Percentiles rank a stretch among this genome's conserved stretches.
Evolutionary conservation across 2,797 vertebrate genomes (phyloP).

Genomic region (Sparus aurata): DNA sequence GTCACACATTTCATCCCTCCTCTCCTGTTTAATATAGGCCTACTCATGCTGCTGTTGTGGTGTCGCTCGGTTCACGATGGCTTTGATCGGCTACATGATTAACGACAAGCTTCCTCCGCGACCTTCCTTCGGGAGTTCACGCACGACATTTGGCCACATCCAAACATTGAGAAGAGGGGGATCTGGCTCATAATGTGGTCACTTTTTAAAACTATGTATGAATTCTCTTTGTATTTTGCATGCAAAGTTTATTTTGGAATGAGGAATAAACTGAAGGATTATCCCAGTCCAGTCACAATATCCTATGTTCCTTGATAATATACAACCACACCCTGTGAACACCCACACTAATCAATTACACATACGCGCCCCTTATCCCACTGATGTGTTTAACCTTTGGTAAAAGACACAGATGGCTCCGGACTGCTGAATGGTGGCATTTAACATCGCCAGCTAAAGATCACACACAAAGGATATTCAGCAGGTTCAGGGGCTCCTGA

Average conservation of each 20-base stretch:
- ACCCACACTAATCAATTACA: not conserved
- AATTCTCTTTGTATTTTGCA: not conserved
- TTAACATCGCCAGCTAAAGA: not conserved
- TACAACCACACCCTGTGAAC: not conserved
- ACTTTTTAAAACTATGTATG: not conserved
- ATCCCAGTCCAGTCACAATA: not conserved
- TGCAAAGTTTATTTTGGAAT: not conserved
- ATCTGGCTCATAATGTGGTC: not conserved
- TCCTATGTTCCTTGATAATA: not conserved
- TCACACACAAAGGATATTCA: not conserved
- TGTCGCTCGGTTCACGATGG: too few species aligned
- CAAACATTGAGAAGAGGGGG: not conserved
- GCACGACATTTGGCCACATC: not conserved
- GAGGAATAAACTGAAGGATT: not conserved
- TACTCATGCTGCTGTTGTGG: too few species aligned
- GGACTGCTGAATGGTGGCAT: not conserved
- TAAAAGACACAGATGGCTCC: not conserved
- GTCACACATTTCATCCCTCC: too few species aligned
- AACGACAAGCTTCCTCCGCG: too few species aligned
- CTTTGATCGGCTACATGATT: too few species aligned
- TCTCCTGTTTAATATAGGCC: too few species aligned
- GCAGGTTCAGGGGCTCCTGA: slow-evolving; percentile 18
- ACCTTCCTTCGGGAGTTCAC: not conserved
- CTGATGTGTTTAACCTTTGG: not conserved
- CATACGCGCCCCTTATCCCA: not conserved